Evolutionary conservation across 2,888 invertebrate species (phyloP).

Genomic region (Apamea epomidion): DNA sequence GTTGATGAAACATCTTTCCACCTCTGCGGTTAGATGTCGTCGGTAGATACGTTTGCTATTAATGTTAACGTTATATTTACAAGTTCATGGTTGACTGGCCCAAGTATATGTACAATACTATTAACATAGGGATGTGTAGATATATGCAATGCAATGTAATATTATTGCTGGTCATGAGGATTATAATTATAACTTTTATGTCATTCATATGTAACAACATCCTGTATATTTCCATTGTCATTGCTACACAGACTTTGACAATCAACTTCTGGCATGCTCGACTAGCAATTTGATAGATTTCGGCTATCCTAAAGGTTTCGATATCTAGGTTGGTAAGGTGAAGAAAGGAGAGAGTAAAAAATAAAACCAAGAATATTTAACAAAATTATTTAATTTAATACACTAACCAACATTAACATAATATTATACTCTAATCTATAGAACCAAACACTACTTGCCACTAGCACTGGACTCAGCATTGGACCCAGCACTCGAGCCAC

Average conservation of each 20-base stretch:
- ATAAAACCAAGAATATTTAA: background rate
- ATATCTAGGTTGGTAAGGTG: background rate
- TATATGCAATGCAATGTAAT: background rate
- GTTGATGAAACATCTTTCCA: slow-evolving; percentile 11
- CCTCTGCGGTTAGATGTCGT: slow-evolving; percentile 23
- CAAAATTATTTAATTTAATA: slow-evolving; percentile 22
- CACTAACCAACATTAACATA: background rate
- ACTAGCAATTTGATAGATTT: background rate
- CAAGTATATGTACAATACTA: background rate
- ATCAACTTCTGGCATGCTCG: background rate
- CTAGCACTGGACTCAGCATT: slow-evolving; percentile 38
- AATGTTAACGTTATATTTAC: slow-evolving; percentile 5
- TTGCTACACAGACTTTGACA: background rate
- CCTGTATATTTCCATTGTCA: background rate
- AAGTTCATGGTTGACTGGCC: slow-evolving; percentile 24
- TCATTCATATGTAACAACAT: background rate
- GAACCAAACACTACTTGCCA: slow-evolving; percentile 39
- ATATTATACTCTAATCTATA: background rate
- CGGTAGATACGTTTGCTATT: slow-evolving; percentile 12
- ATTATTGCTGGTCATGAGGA: background rate
- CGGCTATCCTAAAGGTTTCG: background rate
- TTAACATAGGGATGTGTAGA: background rate
- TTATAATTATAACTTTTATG: background rate
- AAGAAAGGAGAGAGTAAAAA: background rate
- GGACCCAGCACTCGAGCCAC: slow-evolving; percentile 23